A percentile compares a stretch with the other conserved stretches of the same genome.
Conservation (phyloP, 2,113 vertebrate species). For the Cyanistes caeruleus region DNA sequence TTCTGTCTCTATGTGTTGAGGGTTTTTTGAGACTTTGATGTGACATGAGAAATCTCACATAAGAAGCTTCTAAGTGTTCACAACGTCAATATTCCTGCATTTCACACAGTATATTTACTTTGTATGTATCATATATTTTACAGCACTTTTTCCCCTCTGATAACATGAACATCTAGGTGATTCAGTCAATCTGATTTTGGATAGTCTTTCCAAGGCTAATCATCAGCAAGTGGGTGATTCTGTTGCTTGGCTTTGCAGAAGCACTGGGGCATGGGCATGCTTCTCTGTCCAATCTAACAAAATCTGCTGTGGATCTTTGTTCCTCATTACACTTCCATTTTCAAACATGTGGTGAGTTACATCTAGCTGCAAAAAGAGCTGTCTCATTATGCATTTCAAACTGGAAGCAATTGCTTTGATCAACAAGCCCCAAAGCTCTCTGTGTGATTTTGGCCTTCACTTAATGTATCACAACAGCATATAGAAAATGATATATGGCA, state of each 20-base stretch:
- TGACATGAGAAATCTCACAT: background rate
- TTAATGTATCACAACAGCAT: background rate
- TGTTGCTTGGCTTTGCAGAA: background rate
- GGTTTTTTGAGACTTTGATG: background rate
- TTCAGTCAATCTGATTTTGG: background rate
- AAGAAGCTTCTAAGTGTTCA: background rate
- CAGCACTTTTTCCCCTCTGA: background rate
- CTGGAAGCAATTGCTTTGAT: slow-evolving; percentile 31
- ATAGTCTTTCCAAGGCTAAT: background rate
- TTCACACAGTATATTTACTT: background rate
- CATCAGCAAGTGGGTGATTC: background rate
- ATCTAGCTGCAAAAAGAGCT: background rate
- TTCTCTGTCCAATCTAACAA: background rate
- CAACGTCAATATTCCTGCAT: background rate
- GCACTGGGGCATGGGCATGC: fast-evolving
- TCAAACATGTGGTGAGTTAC: background rate
- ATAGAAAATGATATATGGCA: background rate
- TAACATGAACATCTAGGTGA: background rate
- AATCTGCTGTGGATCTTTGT: background rate
- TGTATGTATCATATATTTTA: background rate
- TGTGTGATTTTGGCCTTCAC: background rate
- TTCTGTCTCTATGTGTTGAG: background rate
- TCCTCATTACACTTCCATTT: background rate
- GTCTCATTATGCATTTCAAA: slow-evolving; percentile 11
- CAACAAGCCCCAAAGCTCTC: background rate